Evolutionary conservation across 2,888 invertebrate species (phyloP).

Genomic region (Cataglyphis altisquamis): DNA sequence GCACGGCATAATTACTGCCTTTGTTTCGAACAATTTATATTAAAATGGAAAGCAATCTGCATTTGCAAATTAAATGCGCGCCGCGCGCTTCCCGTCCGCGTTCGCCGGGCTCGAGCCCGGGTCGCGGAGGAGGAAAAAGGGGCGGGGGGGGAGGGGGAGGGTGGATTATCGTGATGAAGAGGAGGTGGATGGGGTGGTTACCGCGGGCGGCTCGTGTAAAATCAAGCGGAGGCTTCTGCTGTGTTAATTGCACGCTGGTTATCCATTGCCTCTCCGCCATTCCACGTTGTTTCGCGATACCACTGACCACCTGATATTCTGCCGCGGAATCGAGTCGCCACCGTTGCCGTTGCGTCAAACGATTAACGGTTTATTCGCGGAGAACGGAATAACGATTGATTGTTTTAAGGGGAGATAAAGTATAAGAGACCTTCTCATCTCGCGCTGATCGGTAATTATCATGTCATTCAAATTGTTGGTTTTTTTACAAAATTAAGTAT

Average conservation of each 20-base stretch:
- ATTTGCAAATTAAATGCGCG: constrained; percentile 83
- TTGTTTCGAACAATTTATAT: constrained; percentile 84
- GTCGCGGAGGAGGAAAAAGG: constrained; percentile 49
- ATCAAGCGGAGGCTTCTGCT: constrained; percentile 78
- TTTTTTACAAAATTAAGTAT: background rate
- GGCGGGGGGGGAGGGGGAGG: constrained; percentile 36
- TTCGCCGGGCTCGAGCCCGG: constrained; percentile 33
- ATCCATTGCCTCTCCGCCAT: constrained; percentile 74
- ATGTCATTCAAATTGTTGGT: background rate
- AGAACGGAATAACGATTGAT: constrained; percentile 48
- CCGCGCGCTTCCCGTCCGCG: constrained; percentile 66
- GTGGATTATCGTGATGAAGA: constrained; percentile 64
- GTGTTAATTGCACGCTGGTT: constrained; percentile 81
- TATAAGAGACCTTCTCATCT: constrained; percentile 1
- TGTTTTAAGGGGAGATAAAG: constrained; percentile 9
- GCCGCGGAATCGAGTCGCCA: constrained; percentile 17
- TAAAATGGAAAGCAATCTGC: constrained; percentile 85
- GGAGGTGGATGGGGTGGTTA: constrained; percentile 61
- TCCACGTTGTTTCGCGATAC: constrained; percentile 56
- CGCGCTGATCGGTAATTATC: background rate
- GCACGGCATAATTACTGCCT: constrained; percentile 82
- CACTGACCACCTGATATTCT: constrained; percentile 45
- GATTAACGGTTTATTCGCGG: constrained; percentile 54
- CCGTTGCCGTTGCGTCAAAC: constrained; percentile 45
- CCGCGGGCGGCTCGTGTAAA: constrained; percentile 77